These are phyloP conservation scores for Venturia canescens DNA, from an alignment of 1,140 invertebrate genomes.

Conservation along the genomic window DNA sequence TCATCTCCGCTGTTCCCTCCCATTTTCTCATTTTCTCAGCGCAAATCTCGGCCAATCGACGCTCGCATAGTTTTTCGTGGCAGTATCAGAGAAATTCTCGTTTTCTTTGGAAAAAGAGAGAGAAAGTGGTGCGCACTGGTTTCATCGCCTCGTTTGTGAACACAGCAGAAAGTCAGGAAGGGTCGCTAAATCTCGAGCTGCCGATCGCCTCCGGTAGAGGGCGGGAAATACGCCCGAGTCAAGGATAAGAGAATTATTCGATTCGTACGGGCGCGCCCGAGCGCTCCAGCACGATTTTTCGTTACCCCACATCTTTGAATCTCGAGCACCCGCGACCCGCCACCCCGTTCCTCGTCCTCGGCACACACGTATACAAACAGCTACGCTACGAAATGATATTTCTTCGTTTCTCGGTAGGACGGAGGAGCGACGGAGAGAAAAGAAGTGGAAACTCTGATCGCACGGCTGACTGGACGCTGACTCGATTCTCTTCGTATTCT, in stretches of 20 bases:
- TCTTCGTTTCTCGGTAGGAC: slow-evolving; percentile 10
- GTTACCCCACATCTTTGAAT: too few relatives aligned
- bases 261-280: slow-evolving; percentile 46
- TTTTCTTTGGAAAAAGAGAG: slow-evolving; percentile 43
- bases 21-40: not conserved
- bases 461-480: slow-evolving; percentile 45
- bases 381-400: slow-evolving; percentile 50
- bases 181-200: slow-evolving; percentile 53
- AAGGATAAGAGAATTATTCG: slow-evolving; percentile 54
- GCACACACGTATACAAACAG: not conserved
- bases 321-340: not conserved
- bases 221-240: slow-evolving; percentile 29
- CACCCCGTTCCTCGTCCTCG: not conserved
- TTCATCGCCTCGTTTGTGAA: not conserved
- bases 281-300: not conserved
- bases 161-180: slow-evolving; percentile 37
- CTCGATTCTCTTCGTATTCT: slow-evolving; percentile 39
- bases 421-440: not conserved
- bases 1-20: not conserved
- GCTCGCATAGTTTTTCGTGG: not conserved
- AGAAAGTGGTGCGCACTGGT: slow-evolving; percentile 24
- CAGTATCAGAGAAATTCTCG: slow-evolving; percentile 6
- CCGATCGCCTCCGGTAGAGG: slow-evolving; percentile 46
- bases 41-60: not conserved
- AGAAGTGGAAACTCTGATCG: slow-evolving; percentile 9